A percentile compares a stretch with the other conserved stretches of the same genome.
phyloP scores from a whole-genome alignment of 2,113 vertebrate genomes.

The Phyllostomus hastatus region DNA sequence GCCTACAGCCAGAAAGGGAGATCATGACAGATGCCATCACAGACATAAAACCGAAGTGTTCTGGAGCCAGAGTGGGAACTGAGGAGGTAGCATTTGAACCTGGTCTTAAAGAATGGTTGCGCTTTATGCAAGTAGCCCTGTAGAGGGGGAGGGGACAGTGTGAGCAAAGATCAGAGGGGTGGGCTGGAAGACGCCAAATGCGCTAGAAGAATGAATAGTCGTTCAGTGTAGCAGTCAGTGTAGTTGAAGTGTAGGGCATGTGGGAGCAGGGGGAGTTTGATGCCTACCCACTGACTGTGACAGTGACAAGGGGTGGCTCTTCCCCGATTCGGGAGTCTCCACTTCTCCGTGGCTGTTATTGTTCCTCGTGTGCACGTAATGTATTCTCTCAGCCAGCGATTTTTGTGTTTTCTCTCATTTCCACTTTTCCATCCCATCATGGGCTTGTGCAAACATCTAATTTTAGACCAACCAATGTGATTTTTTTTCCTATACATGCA shows the following conservation, averaged over 20 bases:
- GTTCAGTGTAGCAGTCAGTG: background rate
- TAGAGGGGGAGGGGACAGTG: too few species aligned
- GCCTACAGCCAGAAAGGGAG: background rate
- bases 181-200: background rate
- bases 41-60: background rate
- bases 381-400: background rate
- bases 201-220: background rate
- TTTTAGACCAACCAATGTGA: background rate
- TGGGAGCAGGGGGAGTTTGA: background rate
- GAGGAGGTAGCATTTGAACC: background rate
- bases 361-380: fast-evolving
- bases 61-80: background rate
- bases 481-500: background rate
- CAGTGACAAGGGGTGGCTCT: background rate
- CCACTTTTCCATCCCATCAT: background rate
- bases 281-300: background rate
- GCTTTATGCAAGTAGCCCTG: background rate
- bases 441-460: background rate
- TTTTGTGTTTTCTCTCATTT: background rate
- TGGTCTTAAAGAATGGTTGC: background rate
- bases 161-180: background rate
- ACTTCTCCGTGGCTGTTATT: fast-evolving
- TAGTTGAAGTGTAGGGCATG: background rate
- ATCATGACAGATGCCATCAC: background rate
- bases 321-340: background rate